These are phyloP conservation scores for Philopotamus ludificatus DNA, from an alignment of 1,140 invertebrate genomes.

Conservation along the genomic window DNA sequence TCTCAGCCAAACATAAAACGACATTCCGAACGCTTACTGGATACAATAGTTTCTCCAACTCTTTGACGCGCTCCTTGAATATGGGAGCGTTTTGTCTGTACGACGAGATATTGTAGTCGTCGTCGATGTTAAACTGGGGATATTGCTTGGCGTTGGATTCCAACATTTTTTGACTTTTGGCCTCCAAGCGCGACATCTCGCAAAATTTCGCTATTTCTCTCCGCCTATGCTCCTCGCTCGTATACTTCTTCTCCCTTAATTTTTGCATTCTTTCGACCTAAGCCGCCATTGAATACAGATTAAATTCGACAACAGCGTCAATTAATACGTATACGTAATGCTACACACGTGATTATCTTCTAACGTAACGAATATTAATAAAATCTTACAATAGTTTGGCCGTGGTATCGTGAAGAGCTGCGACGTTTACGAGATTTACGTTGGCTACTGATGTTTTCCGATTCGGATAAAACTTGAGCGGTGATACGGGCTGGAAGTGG, in stretches of 20 bases:
- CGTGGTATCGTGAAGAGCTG: conserved; percentile 20
- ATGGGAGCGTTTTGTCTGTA: conserved; percentile 72
- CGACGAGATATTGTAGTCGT: conserved; percentile 63
- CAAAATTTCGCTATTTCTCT: conserved; percentile 60
- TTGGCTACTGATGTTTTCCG: conserved; percentile 19
- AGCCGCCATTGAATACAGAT: background rate
- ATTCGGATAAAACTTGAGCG: conserved; percentile 7
- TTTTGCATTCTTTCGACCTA: conserved; percentile 67
- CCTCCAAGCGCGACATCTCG: conserved; percentile 5
- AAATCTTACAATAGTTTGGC: conserved; percentile 21
- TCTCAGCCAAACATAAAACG: too few species aligned
- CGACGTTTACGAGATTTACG: conserved; percentile 16
- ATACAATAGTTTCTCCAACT: conserved; percentile 73
- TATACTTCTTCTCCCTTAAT: conserved; percentile 55
- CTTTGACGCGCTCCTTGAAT: conserved; percentile 75
- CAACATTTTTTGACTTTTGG: conserved; percentile 74
- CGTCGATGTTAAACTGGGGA: conserved; percentile 55
- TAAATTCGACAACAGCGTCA: background rate
- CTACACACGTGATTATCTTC: too few species aligned
- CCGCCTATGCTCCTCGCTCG: conserved; percentile 64
- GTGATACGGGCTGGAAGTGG: background rate
- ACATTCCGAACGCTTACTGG: conserved; percentile 71
- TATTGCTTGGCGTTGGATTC: conserved; percentile 64
- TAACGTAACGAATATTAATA: too few species aligned
- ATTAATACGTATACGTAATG: too few species aligned